Evolutionary conservation across 2,888 invertebrate genomes (phyloP).

Genomic region (Podotricha telesiphe): DNA sequence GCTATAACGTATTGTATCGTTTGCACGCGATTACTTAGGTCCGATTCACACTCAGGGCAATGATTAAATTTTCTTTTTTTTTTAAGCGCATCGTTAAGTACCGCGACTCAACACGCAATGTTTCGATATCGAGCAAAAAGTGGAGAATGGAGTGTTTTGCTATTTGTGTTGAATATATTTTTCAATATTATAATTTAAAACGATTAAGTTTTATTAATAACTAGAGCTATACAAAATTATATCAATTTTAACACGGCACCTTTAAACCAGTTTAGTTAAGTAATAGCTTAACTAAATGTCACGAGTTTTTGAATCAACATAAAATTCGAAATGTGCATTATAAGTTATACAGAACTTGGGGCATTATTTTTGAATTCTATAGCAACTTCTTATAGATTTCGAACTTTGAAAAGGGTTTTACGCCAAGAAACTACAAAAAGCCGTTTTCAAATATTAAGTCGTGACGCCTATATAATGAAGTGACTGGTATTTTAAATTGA

Average conservation of each 20-base stretch:
- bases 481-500: background rate
- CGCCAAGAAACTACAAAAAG: background rate
- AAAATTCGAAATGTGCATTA: conserved; percentile 13
- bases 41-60: too few species aligned
- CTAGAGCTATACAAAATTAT: background rate
- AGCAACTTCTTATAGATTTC: background rate
- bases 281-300: conserved; percentile 12
- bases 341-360: background rate
- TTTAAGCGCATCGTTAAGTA: too few species aligned
- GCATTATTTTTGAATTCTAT: background rate
- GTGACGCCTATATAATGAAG: background rate
- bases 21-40: too few species aligned
- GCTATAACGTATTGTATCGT: too few species aligned
- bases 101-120: too few species aligned
- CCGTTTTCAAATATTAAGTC: background rate
- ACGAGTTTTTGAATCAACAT: conserved; percentile 3
- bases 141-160: too few species aligned
- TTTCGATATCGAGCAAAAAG: too few species aligned
- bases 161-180: too few species aligned
- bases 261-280: conserved; percentile 23
- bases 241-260: background rate
- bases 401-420: background rate
- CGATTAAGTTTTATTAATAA: background rate
- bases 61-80: too few species aligned
- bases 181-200: background rate